Base-by-base conservation (phyloP, 2,888 invertebrate genomes). In the Pristionchus entomophagus region DNA sequence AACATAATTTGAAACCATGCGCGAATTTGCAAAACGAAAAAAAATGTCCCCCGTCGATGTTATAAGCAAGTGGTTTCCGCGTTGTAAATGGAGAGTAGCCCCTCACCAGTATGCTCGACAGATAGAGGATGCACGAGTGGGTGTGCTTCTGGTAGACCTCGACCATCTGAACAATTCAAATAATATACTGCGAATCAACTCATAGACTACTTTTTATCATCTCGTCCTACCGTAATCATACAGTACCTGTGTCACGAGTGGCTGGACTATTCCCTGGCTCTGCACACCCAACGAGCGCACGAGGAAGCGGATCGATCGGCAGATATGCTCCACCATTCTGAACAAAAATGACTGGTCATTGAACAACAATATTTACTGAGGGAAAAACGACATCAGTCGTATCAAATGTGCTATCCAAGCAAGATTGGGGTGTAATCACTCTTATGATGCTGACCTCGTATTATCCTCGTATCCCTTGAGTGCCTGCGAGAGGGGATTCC, bases 101-200 rank as follows among this genome's bases (percentile, higher is more conserved):
- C 2, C 51, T 59, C 26, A 84, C 85, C 26, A 85, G 26, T 32
- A 85, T 90, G 38, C 94, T 94, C 83, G 94, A 94, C 87, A 97
- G 95, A 94, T 97, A 98, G 2, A 99, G 95, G 92, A 97, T 96
- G 94, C 97, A 97, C 89, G 97, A 97, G 94, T 97, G 97, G 26
- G 90, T 93, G 94, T 96, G 96, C 26, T 94, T 91, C 84, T 95
- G 94, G 94, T 97, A 97, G 78, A 97, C 95, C 32, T 95, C 94
- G 51, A 96, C 95, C 90, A 97, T 96, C 95, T 96, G 93, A 32
- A 89, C 51, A 17, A 22, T 19, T 14, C 65, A 22, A 22, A 51
- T 22, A 22, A 17, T 22, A 51, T 51, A 17, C 51, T 51, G 51
- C 51, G 22, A 17, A 3, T 22, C 17, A 17, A 83, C 86, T n/a